A percentile compares a stretch with the other conserved stretches of the same genome.
Conservation (phyloP, 1,140 invertebrate genomes). For the Temnothorax nylanderi region DNA sequence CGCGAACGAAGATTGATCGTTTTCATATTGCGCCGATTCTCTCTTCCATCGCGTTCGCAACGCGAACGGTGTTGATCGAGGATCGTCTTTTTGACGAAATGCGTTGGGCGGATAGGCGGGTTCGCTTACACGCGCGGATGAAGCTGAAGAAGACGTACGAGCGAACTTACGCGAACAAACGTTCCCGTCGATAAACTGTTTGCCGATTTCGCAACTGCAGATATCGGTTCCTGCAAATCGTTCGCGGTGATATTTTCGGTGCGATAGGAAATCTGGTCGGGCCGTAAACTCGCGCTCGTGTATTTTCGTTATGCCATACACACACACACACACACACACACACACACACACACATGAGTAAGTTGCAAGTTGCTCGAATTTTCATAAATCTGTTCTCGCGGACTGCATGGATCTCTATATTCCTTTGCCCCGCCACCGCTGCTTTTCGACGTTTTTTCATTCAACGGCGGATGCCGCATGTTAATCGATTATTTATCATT, state of each 20-base stretch:
- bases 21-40: conserved; percentile 16
- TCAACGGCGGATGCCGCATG: neutral
- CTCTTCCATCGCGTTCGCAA: conserved; percentile 10
- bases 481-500: neutral
- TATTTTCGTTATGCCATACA: conserved; percentile 27
- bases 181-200: conserved; percentile 55
- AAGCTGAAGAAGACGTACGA: conserved; percentile 54
- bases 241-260: conserved; percentile 50
- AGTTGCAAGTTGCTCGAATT: conserved; percentile 19
- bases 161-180: conserved; percentile 35
- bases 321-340: too few relatives aligned
- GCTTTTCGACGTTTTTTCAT: neutral
- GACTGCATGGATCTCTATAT: neutral
- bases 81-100: conserved; percentile 4
- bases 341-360: neutral
- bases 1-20: conserved; percentile 23
- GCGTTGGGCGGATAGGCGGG: neutral
- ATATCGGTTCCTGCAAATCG: conserved; percentile 50
- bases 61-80: neutral
- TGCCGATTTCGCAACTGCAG: conserved; percentile 29
- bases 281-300: neutral
- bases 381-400: conserved; percentile 47
- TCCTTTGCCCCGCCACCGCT: neutral
- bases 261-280: conserved; percentile 23
- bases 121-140: conserved; percentile 12